phyloP scores from a whole-genome alignment of 2,888 invertebrate genomes.

The Ophioninae sp. region DNA sequence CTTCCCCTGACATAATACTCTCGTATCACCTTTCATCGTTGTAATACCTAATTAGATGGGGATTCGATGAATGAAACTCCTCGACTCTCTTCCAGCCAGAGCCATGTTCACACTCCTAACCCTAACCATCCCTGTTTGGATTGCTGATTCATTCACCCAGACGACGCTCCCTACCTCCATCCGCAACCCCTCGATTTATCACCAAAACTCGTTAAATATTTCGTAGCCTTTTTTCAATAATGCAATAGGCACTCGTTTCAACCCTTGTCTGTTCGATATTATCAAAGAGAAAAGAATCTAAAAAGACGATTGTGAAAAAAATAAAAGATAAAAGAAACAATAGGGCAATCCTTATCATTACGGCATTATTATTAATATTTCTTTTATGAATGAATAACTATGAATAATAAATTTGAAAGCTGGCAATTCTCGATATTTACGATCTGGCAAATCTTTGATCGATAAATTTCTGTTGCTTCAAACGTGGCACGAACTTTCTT shows the following conservation, averaged over 20 bases:
- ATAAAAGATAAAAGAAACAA: neutral
- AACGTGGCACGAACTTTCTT: too few species aligned
- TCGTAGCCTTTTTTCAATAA: constrained; percentile 20
- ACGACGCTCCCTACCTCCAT: neutral
- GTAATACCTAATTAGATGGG: constrained; percentile 75
- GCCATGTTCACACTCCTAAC: neutral
- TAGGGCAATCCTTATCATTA: neutral
- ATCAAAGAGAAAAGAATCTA: neutral
- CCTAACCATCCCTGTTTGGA: constrained; percentile 1
- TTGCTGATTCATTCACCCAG: neutral
- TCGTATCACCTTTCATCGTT: constrained; percentile 63
- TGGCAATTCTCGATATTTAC: neutral
- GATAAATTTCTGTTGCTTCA: too few species aligned
- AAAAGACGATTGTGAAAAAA: neutral
- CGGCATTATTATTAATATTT: neutral
- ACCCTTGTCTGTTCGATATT: neutral
- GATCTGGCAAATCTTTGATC: too few species aligned
- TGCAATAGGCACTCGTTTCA: neutral
- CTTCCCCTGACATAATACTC: neutral
- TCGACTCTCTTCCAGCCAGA: constrained; percentile 27
- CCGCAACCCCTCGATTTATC: constrained; percentile 6
- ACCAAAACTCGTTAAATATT: constrained; percentile 20
- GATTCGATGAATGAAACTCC: constrained; percentile 30
- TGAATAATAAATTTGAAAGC: neutral
- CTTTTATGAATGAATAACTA: neutral